Percentiles rank a stretch among this genome's conserved stretches.
Evolutionary conservation across 2,113 vertebrate species (phyloP).

Genomic region (Progne subis): DNA sequence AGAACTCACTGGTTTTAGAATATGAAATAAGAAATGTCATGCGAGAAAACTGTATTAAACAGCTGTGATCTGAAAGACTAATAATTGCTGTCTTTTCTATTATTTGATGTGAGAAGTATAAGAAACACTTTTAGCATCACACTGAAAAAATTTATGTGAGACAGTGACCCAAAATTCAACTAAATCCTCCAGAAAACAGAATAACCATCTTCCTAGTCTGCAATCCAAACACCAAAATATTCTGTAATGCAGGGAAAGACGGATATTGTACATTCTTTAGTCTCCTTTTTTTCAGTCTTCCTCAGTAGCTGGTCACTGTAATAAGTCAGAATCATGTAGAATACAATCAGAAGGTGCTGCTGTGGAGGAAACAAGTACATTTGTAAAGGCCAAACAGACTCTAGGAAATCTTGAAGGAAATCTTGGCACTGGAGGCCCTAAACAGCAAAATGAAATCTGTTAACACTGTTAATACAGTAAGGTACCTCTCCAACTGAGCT

Average conservation of each 20-base stretch:
- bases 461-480: not conserved
- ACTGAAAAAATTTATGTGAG: not conserved
- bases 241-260: not conserved
- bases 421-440: not conserved
- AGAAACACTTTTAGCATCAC: not conserved
- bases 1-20: constrained; percentile 47
- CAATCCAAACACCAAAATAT: not conserved
- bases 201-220: not conserved
- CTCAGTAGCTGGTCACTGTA: not conserved
- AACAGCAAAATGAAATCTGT: not conserved
- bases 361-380: not conserved
- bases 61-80: not conserved
- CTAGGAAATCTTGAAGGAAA: not conserved
- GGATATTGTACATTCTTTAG: not conserved
- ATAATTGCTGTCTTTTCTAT: not conserved
- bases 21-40: constrained; percentile 23
- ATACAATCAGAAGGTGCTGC: not conserved
- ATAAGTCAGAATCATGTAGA: not conserved
- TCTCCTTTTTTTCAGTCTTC: not conserved
- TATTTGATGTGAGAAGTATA: not conserved
- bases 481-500: not conserved
- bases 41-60: constrained; percentile 22
- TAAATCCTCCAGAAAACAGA: not conserved
- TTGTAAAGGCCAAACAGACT: not conserved
- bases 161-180: not conserved